Percentiles rank a stretch among this genome's conserved stretches.
These are phyloP conservation scores for Macrosteles quadrilineatus DNA, from an alignment of 1,140 invertebrate genomes.

Conservation along the genomic window DNA sequence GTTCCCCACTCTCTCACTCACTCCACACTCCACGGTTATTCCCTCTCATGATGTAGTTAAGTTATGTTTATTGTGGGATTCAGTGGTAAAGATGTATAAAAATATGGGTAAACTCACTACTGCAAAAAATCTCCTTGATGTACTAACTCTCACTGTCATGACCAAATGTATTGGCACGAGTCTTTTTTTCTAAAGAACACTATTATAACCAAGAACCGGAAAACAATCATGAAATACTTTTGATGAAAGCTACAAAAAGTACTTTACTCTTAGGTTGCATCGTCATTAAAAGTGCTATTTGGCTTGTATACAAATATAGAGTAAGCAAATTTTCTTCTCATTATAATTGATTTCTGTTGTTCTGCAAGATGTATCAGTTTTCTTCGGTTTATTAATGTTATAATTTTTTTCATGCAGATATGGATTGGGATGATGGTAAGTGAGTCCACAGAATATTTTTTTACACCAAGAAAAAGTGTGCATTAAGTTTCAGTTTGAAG, in stretches of 20 bases:
- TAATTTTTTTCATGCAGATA: conserved; percentile 50
- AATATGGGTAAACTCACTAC: too few relatives aligned
- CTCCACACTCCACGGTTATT: too few relatives aligned
- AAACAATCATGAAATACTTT: not conserved
- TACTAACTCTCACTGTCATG: not conserved
- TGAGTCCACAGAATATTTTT: conserved; percentile 39
- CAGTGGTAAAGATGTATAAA: not conserved
- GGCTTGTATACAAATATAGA: too few relatives aligned
- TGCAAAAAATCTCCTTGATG: not conserved
- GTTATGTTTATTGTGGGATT: not conserved
- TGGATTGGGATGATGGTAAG: conserved; percentile 65
- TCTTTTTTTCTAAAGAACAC: not conserved
- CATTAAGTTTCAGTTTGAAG: conserved; percentile 17
- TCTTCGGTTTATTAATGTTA: too few relatives aligned
- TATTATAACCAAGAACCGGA: not conserved
- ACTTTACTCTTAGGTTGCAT: not conserved
- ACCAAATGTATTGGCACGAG: not conserved
- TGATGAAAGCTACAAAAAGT: not conserved
- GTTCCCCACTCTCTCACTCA: too few relatives aligned
- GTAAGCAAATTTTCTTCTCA: too few relatives aligned
- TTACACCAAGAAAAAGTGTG: conserved; percentile 29
- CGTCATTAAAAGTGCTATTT: not conserved
- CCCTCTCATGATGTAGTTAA: not conserved
- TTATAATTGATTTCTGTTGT: too few relatives aligned
- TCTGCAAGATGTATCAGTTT: too few relatives aligned